Evolutionary conservation across 1,140 invertebrate genomes (phyloP), one percentile per base, ranked within the genome.

Genomic region (Calliopsis andreniformis): DNA sequence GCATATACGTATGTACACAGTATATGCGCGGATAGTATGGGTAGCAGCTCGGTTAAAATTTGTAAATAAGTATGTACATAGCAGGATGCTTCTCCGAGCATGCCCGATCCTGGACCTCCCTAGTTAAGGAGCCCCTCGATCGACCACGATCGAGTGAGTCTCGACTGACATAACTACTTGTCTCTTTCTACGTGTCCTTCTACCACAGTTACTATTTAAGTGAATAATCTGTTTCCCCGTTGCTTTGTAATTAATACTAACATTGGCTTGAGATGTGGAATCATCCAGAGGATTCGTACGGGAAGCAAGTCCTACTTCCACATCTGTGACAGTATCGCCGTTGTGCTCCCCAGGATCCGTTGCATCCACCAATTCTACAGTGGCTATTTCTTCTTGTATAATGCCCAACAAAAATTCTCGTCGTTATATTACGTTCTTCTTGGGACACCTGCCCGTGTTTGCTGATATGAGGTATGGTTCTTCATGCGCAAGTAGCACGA

Each of bases 301-400:
- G 39, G 88, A 88, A 89, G 84, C 87, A 86, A 89, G 81, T 80
- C 84, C 89, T 84, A 79, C 82, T 87, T 89, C 87, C 32, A 78
- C 56, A 76, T 85, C 79, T 79, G 81, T 80, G 51, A 87, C 77
- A 49, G 82, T 84, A 69, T 89, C 76, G 82, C 86, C 80, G 78
- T 91, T 91, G 86, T 89, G 88, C 75, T 89, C 86, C 64, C 86
- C 84, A 30, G 88, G 87, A 85, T 90, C 87, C 76, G 86, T 91
- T 73, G 86, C 88, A 70, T 91, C 90, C 85, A 91, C 81, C 87
- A 90, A 89, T 81, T 91, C 91, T 86, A 90, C 86, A 82, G 84
- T 87, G 68, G 88, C 84, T 89, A 87, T 76, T 84, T 91, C 90
- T 80, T 91, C 89, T 91, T 87, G 84, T 87, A 86, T 87, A 83